These are phyloP conservation scores for Dinocampus coccinellae DNA, from an alignment of 2,888 invertebrate genomes.

Conservation along the genomic window DNA sequence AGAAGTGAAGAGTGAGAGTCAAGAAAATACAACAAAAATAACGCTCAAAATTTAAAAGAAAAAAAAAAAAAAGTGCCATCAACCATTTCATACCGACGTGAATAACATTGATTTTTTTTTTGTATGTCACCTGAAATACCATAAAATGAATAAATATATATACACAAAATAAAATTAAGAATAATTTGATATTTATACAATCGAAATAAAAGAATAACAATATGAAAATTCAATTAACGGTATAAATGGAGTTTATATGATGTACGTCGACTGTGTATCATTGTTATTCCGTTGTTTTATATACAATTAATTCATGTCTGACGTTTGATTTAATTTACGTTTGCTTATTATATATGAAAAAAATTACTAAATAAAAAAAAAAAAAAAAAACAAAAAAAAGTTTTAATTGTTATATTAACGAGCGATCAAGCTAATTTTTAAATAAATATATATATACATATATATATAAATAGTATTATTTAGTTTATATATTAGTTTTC, in stretches of 20 bases:
- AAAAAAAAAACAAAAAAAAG: constrained; percentile 11
- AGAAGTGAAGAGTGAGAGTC: neutral
- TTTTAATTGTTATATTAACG: constrained; percentile 36
- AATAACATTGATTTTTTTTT: constrained; percentile 40
- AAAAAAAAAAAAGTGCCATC: constrained; percentile 35
- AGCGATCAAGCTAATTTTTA: constrained; percentile 32
- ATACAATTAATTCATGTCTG: constrained; percentile 14
- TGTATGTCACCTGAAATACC: constrained; percentile 26
- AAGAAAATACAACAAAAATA: constrained; percentile 17
- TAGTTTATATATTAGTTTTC: constrained; percentile 22
- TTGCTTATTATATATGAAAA: constrained; percentile 8
- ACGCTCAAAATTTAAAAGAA: constrained; percentile 34
- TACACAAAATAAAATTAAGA: constrained; percentile 8
- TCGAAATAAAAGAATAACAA: constrained; percentile 18
- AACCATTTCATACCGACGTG: constrained; percentile 31
- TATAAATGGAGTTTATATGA: constrained; percentile 15
- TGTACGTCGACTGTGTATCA: constrained; percentile 27
- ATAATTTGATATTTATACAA: constrained; percentile 31
- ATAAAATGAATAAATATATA: neutral
- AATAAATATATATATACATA: no score
- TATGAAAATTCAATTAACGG: constrained; percentile 4
- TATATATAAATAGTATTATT: constrained; percentile 24
- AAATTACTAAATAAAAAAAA: neutral
- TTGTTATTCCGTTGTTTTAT: constrained; percentile 36
- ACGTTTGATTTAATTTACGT: constrained; percentile 27